phyloP scores from a whole-genome alignment of 2,888 invertebrate species.

The Dryobota labecula region DNA sequence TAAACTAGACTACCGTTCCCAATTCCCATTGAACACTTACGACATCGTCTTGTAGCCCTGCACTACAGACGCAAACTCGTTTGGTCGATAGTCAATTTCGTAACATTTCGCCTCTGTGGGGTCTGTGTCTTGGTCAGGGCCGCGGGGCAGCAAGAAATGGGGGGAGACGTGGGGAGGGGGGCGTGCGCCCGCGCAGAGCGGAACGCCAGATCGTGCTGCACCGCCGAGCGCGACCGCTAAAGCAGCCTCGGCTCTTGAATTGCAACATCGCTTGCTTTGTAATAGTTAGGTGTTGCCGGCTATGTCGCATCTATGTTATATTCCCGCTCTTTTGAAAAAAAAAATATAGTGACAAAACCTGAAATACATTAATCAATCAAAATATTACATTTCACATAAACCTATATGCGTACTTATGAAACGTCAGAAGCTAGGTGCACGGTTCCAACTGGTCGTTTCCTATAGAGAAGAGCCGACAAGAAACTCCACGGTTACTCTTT shows the following conservation, averaged over 20 bases:
- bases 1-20: constrained; percentile 68
- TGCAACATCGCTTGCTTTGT: constrained; percentile 85
- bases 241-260: constrained; percentile 84
- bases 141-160: constrained; percentile 74
- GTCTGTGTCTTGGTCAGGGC: constrained; percentile 90
- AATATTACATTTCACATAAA: too few species aligned
- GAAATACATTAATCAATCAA: too few species aligned
- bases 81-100: constrained; percentile 84
- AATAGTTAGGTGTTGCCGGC: constrained; percentile 71
- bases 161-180: constrained; percentile 68
- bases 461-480: too few species aligned
- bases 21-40: constrained; percentile 71
- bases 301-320: constrained; percentile 39
- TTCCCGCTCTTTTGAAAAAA: constrained; percentile 7
- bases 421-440: too few species aligned
- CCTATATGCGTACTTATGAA: too few species aligned
- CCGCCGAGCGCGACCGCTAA: constrained; percentile 90
- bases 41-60: constrained; percentile 66
- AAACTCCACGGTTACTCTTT: too few species aligned
- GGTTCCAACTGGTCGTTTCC: too few species aligned
- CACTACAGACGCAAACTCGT: constrained; percentile 76
- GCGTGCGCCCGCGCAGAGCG: constrained; percentile 84
- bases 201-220: constrained; percentile 90
- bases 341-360: background rate
- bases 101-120: constrained; percentile 85